Base-by-base conservation (phyloP, 2,888 invertebrate genomes). In the Parnassius mnemosyne region DNA sequence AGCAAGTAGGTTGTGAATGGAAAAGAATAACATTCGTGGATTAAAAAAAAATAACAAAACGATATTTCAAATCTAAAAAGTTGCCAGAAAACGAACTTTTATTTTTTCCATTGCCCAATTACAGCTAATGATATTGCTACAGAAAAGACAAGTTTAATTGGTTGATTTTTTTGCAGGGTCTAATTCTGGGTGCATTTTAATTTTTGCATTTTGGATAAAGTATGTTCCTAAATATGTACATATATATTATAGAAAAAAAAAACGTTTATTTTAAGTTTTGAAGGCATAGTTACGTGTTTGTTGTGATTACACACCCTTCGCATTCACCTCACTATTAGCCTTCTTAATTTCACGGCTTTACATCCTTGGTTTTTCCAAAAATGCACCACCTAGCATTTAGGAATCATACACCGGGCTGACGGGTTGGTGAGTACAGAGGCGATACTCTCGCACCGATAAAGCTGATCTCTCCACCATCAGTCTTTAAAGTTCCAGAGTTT, bases 1-100 rank as follows among this genome's bases (percentile, higher is more conserved):
- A 70, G 71, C 70, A 74, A 69, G 69, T 69, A 55, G 59, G n/a
- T 53, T 57, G 52, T 56, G 63, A 63, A 60, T 53, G 60, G 56
- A 47, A 13, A 43, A 63, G 63, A 47, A 60, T 60, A 60, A 56
- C 60, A 59, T 51, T 63, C 42, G 53, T 57, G 65, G 66, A 60
- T 68, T 60, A 65, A 63, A 63, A 63, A 63, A 57, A 57, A 41
- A 57, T 51, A 59, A 67, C 60, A 63, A 63, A 63, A 25, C 47
- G 10, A 50, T 53, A 16, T 52, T 60, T 44, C 47, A 52, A 63
- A 56, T 44, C 47, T 49, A 49, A 12, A 63, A 60, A 53, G 52
- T 52, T 53, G 34, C 52, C 52, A 42, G 46, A 11, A 54, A 25
- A 43, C 13, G 16, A 12, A 42, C 57, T 53, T 53, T 34, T 9